Base-by-base conservation (phyloP, 1,140 invertebrate species). In the Diorhabda carinulata region DNA sequence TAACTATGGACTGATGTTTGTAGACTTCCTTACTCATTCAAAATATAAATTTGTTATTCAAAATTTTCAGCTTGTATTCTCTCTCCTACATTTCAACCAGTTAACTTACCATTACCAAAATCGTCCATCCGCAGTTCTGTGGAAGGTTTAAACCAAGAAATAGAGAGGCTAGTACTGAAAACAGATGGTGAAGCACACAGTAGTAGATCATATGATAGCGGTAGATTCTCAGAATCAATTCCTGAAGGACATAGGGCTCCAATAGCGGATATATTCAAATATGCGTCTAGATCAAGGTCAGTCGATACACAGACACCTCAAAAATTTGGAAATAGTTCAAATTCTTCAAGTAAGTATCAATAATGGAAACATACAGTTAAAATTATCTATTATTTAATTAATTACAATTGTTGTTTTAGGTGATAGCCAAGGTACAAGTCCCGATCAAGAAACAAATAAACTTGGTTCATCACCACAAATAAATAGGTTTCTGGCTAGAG, bases 201-300 rank as follows among this genome's bases (percentile, higher is more conserved):
- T 56, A 76, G 76, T 47, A 76, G 72, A 68, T 70, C 64, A n/a
- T 69, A 70, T 56, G 72, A 73, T 58, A 66, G 63, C 67, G 72
- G 71, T 43, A 73, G 72, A 58, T 74, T 74, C 66, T 69, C 40
- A 43, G 73, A 75, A 70, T 66, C 78, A 82, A 91, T 90, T 63
- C 92, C 92, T 10, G 92, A 95, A 84, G 92, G 92, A 45, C 92
- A 93, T 78, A 84, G 92, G 73, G 92, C 92, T 45, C 92, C 92
- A 40, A 81, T 93, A 66, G 90, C 92, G 10, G 92, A 94, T 75
- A 80, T 93, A 9, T 83, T 91, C 89, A 69, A 86, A 84, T 40
- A 89, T 45, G 44, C 86, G 6, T 52, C 47, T 40, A 86, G 91
- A 63, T 92, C 73, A 41, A 56, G 72, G 40, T 77, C 89, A 72